Percentiles rank a stretch among this genome's conserved stretches.
These are phyloP conservation scores for Lepidurus packardi DNA, from an alignment of 1,140 invertebrate genomes.

Conservation along the genomic window DNA sequence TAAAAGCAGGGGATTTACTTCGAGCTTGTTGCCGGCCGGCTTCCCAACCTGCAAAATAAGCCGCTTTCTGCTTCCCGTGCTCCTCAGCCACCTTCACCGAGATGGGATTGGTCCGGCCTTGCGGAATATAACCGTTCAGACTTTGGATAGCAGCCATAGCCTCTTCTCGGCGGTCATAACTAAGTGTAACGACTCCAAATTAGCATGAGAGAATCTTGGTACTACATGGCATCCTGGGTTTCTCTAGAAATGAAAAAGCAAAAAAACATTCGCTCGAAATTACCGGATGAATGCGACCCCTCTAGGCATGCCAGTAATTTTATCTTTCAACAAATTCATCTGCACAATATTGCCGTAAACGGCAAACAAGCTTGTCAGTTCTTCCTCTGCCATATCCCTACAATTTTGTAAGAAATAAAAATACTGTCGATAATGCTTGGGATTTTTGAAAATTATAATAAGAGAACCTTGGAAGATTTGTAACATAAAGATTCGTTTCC, in stretches of 20 bases:
- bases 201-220: conserved; percentile 11
- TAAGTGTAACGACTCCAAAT: conserved; percentile 41
- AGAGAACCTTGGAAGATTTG: conserved; percentile 71
- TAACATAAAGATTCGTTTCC: conserved; percentile 90
- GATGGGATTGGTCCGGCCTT: conserved; percentile 73
- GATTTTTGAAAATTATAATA: background rate
- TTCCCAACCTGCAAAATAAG: conserved; percentile 56
- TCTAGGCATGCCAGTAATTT: conserved; percentile 73
- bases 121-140: conserved; percentile 76
- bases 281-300: conserved; percentile 90
- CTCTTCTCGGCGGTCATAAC: conserved; percentile 73
- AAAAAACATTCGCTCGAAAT: conserved; percentile 37
- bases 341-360: conserved; percentile 84
- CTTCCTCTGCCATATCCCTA: conserved; percentile 67
- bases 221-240: background rate
- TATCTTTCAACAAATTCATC: conserved; percentile 80
- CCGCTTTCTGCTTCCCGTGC: conserved; percentile 81
- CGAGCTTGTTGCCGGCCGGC: conserved; percentile 44
- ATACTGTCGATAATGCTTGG: conserved; percentile 10
- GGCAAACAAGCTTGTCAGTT: conserved; percentile 75
- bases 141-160: conserved; percentile 79
- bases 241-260: background rate
- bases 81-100: conserved; percentile 86
- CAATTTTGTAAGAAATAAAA: conserved; percentile 38
- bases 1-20: conserved; percentile 27